Percentiles rank a stretch among this genome's conserved stretches.
Evolutionary conservation across 2,888 invertebrate species (phyloP).

Genomic region (Scaptomyza polygonia): DNA sequence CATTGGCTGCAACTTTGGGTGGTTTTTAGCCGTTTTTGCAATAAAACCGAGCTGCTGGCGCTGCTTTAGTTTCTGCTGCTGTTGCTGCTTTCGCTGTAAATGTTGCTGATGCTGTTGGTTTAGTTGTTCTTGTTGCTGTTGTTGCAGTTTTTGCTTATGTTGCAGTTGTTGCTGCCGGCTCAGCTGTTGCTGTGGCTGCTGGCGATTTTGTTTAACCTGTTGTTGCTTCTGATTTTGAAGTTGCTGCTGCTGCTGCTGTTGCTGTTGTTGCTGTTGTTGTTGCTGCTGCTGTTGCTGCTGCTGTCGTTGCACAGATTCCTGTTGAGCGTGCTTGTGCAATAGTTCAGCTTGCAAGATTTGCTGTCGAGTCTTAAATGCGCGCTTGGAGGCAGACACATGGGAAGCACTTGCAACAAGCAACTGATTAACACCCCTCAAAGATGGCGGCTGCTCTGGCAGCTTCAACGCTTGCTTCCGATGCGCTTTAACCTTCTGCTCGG

Average conservation of each 20-base stretch:
- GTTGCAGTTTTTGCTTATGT: not conserved
- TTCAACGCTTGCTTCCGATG: not conserved
- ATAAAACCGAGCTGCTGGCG: not conserved
- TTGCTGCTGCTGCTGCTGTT: not conserved
- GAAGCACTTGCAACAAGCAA: conserved; percentile 43
- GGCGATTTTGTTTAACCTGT: not conserved
- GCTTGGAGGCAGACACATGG: conserved; percentile 39
- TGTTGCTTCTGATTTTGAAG: conserved; percentile 1
- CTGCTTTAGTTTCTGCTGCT: not conserved
- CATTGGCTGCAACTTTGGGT: not conserved
- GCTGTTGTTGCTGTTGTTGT: not conserved
- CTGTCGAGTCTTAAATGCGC: conserved; percentile 42
- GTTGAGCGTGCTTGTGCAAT: conserved; percentile 29
- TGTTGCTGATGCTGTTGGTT: not conserved
- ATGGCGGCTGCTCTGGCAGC: conserved; percentile 20
- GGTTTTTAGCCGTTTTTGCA: not conserved
- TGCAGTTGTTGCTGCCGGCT: not conserved
- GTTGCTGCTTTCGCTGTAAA: not conserved
- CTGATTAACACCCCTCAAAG: conserved; percentile 24
- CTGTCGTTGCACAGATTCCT: not conserved
- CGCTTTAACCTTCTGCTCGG: no score
- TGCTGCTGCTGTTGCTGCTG: not conserved
- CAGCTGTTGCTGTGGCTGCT: not conserved
- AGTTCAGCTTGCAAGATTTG: conserved; percentile 51
- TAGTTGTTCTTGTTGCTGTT: no score